Percentiles rank a stretch among this genome's conserved stretches.
These are phyloP conservation scores for Haemorhous mexicanus DNA, from an alignment of 2,113 vertebrate species.

Conservation along the genomic window DNA sequence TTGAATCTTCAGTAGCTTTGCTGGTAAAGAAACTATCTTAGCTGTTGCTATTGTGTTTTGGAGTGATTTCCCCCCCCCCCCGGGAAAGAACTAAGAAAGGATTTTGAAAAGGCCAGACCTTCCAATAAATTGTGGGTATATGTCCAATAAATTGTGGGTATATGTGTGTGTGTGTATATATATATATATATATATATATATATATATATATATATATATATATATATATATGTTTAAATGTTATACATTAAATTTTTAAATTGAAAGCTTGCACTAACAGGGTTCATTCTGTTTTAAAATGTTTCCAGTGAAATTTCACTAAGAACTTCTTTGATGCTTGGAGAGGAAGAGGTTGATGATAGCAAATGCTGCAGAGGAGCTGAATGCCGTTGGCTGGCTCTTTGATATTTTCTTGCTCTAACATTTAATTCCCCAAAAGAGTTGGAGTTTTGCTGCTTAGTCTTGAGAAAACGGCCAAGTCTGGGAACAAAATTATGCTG, in stretches of 20 bases:
- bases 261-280: background rate
- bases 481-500: background rate
- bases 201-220: too few relatives aligned
- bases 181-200: background rate
- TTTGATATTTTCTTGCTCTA: background rate
- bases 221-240: too few relatives aligned
- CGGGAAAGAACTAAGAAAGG: background rate
- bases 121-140: background rate
- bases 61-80: fast-evolving
- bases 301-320: background rate
- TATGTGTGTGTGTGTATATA: background rate
- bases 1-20: background rate
- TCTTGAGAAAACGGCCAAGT: background rate
- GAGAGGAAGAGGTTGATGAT: background rate
- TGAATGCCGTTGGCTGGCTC: background rate
- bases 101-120: background rate
- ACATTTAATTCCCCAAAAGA: background rate
- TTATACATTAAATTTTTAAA: background rate
- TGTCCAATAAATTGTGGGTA: too few relatives aligned
- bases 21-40: background rate
- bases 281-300: background rate
- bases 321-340: background rate
- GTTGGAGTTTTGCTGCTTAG: background rate
- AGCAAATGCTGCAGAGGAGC: background rate
- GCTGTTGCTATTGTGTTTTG: background rate